Percentiles rank a stretch among this genome's conserved stretches.
Conservation (phyloP, 2,797 vertebrate species). For the Eidolon dupreanum region DNA sequence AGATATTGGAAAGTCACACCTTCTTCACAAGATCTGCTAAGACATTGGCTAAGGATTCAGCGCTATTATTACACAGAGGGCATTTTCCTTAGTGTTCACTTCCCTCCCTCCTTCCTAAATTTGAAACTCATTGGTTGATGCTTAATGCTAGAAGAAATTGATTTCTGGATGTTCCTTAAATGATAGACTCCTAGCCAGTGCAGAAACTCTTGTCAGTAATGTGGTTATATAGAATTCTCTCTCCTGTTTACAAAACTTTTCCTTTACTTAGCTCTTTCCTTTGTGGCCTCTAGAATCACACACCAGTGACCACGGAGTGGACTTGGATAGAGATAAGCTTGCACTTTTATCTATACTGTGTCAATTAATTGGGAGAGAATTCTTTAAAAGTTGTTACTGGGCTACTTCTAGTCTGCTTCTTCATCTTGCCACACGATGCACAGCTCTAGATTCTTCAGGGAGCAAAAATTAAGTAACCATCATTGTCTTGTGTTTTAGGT, state of each 20-base stretch:
- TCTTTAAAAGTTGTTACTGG: fast-evolving
- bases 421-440: fast-evolving
- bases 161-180: background rate
- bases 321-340: background rate
- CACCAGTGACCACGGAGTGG: fast-evolving
- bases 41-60: background rate
- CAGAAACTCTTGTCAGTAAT: background rate
- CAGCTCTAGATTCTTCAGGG: fast-evolving
- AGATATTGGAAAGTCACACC: background rate
- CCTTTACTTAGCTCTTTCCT: background rate
- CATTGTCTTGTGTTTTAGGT: conserved; percentile 83
- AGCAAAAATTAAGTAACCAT: fast-evolving
- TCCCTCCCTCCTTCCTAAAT: background rate
- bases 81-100: background rate
- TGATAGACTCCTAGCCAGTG: background rate
- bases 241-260: background rate
- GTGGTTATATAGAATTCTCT: too few species aligned
- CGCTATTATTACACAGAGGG: fast-evolving
- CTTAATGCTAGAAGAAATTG: background rate
- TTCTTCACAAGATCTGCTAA: background rate
- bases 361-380: fast-evolving
- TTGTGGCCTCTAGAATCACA: background rate
- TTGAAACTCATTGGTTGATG: background rate
- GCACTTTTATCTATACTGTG: too few species aligned
- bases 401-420: background rate